Conservation (phyloP, 2,113 vertebrate species). For the Tauraco erythrolophus region DNA sequence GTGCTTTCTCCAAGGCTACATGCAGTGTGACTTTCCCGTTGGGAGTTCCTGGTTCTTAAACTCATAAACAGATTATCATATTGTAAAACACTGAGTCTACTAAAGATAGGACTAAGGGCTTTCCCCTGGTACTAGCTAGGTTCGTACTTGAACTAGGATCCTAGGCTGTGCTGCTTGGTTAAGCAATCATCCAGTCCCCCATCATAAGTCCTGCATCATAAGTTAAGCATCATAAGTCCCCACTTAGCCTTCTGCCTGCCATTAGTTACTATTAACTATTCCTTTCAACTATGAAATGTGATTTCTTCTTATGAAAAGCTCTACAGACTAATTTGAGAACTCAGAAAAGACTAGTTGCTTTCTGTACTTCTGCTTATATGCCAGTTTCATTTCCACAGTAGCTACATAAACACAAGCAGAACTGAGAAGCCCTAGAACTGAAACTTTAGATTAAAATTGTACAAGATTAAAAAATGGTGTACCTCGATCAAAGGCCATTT, state of each 20-base stretch:
- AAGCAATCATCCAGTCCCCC: background rate
- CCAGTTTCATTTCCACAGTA: background rate
- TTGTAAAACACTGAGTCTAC: background rate
- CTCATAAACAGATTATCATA: background rate
- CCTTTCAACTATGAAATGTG: background rate
- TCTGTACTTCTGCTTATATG: background rate
- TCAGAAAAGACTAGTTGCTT: background rate
- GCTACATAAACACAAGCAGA: background rate
- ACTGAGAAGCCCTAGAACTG: background rate
- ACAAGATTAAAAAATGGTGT: background rate
- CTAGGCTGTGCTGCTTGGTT: background rate
- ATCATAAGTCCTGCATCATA: too few species aligned
- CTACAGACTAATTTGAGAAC: background rate
- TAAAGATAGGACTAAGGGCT: background rate
- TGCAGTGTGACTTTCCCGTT: background rate
- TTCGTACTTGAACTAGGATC: background rate
- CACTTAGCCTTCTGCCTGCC: background rate
- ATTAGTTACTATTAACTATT: background rate
- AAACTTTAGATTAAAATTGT: background rate
- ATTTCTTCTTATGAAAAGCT: background rate
- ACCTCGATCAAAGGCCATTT: slow-evolving; percentile 97
- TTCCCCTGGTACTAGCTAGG: background rate
- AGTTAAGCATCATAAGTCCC: too few species aligned
- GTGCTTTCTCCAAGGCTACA: background rate
- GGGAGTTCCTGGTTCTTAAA: background rate